Evolutionary conservation across 2,888 invertebrate genomes (phyloP).

Genomic region (Lithophane ornitopus): DNA sequence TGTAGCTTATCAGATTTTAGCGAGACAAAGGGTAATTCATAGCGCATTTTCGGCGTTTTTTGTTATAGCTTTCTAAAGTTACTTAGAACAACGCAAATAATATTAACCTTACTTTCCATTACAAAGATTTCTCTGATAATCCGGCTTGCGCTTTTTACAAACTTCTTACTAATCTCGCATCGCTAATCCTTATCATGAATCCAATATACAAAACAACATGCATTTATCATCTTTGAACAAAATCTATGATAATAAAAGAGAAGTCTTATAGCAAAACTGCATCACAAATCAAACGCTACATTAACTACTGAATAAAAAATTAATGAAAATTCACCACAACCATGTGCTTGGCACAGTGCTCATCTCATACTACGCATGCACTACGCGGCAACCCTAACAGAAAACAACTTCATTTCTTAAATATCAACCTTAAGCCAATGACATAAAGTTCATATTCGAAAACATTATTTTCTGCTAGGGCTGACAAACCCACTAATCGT

Average conservation of each 20-base stretch:
- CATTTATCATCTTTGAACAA: constrained; percentile 71
- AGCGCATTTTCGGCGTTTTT: neutral
- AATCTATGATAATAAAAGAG: constrained; percentile 86
- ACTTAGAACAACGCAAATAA: neutral
- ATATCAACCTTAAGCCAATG: constrained; percentile 55
- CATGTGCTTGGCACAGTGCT: constrained; percentile 88
- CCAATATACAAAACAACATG: constrained; percentile 82
- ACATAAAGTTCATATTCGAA: constrained; percentile 62
- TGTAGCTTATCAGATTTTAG: neutral
- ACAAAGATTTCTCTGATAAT: neutral
- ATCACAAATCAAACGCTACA: constrained; percentile 85
- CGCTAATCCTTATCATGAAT: constrained; percentile 65
- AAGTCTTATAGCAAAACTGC: constrained; percentile 86
- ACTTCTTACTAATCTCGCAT: neutral
- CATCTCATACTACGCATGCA: constrained; percentile 86
- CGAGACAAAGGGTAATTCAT: neutral
- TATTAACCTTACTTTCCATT: neutral
- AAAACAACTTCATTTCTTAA: constrained; percentile 43
- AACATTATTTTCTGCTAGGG: constrained; percentile 41
- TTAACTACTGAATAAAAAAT: constrained; percentile 76
- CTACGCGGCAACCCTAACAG: constrained; percentile 75
- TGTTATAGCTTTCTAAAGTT: neutral
- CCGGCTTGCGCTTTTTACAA: neutral
- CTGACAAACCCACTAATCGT: constrained; percentile 56
- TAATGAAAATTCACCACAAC: constrained; percentile 86